Percentiles rank a stretch among this genome's conserved stretches.
Conservation (phyloP, 2,113 vertebrate genomes). For the Struthio camelus region DNA sequence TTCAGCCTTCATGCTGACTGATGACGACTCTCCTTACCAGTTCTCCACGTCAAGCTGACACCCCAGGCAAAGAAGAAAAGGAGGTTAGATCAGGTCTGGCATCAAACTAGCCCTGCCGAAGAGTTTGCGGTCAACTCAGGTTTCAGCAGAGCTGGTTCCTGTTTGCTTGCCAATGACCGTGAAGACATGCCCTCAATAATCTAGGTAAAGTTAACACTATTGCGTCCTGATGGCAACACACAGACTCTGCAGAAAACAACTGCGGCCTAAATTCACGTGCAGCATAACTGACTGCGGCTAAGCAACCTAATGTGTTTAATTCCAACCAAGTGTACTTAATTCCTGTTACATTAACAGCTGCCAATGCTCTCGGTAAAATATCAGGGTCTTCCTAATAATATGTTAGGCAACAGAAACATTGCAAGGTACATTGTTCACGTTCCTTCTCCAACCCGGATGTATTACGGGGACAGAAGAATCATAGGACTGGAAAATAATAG, state of each 20-base stretch:
- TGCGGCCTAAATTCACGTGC: rapidly evolving
- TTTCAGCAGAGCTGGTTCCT: background rate
- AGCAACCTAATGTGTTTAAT: background rate
- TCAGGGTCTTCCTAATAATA: background rate
- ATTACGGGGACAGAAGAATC: background rate
- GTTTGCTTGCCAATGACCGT: background rate
- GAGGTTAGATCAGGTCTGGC: background rate
- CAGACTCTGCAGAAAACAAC: background rate
- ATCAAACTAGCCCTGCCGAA: background rate
- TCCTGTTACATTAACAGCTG: background rate
- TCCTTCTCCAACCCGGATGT: background rate
- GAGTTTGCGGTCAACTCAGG: background rate
- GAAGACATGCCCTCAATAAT: background rate
- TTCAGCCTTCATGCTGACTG: background rate
- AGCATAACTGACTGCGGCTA: background rate
- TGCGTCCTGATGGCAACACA: too few relatives aligned
- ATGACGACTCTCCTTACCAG: background rate
- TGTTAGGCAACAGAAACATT: background rate
- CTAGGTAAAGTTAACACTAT: background rate
- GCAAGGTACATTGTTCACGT: background rate
- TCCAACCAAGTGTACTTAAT: background rate
- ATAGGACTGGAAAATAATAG: rapidly evolving
- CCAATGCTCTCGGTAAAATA: background rate
- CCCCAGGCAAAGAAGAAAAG: background rate
- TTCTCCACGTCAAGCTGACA: background rate